Evolutionary conservation across 2,888 invertebrate genomes (phyloP).

Genomic region (Anthoptus insignis): DNA sequence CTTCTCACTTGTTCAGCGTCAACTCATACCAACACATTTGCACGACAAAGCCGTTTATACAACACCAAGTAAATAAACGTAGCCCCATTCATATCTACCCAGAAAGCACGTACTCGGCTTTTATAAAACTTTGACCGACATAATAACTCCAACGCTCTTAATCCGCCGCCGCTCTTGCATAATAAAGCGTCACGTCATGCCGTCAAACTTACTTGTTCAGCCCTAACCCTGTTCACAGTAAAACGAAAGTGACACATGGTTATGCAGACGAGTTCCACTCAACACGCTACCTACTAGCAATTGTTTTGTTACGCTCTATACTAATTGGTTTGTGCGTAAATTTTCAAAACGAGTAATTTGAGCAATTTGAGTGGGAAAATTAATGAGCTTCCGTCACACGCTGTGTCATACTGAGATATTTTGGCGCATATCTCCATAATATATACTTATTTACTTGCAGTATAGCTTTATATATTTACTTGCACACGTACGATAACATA

Average conservation of each 20-base stretch:
- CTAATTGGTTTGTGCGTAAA: too few relatives aligned
- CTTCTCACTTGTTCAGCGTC: slow-evolving; percentile 26
- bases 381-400: too few relatives aligned
- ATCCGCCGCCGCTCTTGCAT: slow-evolving; percentile 26
- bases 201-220: slow-evolving; percentile 14
- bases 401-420: too few relatives aligned
- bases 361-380: too few relatives aligned
- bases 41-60: slow-evolving; percentile 30
- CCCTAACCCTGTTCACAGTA: slow-evolving; percentile 12
- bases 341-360: too few relatives aligned
- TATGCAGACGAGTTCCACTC: neutral
- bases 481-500: too few relatives aligned
- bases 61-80: slow-evolving; percentile 19
- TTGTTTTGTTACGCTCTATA: neutral
- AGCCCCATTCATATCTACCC: slow-evolving; percentile 15
- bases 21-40: slow-evolving; percentile 31
- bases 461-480: too few relatives aligned
- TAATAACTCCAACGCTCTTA: slow-evolving; percentile 23
- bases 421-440: too few relatives aligned
- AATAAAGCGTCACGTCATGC: slow-evolving; percentile 14
- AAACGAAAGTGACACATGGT: neutral
- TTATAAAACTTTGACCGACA: slow-evolving; percentile 34
- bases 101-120: slow-evolving; percentile 22
- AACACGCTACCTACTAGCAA: neutral
- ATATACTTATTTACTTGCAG: too few relatives aligned